Evolutionary conservation across 2,888 invertebrate genomes (phyloP), one percentile per base, ranked within the genome.

Genomic region (Drosophila quinaria): DNA sequence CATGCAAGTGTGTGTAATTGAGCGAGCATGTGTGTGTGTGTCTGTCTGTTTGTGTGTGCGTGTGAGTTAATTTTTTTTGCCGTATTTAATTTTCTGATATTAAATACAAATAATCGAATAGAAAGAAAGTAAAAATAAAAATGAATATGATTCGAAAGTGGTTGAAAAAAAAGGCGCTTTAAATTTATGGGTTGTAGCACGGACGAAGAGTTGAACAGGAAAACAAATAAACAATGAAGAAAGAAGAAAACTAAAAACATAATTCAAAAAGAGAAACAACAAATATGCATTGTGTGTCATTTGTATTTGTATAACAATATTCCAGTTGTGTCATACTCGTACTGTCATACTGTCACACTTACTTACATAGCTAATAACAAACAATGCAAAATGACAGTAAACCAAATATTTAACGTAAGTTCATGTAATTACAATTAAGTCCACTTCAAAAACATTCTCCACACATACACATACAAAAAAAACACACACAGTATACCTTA

Each of bases 21-120:
- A 15, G 44, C 17, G 56, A 17, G 46, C 29, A 33, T 17, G 37
- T 13, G 35, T n/a, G 51, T 33, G 11, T 46, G 15, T 10, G 41
- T 15, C 22, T 0, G 39, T 11, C 39, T 19, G 56, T n/a, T 47
- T n/a, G 47, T n/a, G 46, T 39, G 29, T 29, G 29, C 33, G 41
- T 17, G 37, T 11, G 2, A 41, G 29, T 35, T 42, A 5, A 55
- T 58, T 60, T 52, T 60, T 52, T 51, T 61, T 74, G 70, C 70
- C 81, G 75, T 73, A 66, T 70, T 73, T 62, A 74, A 89, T 87
- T 88, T 17, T 81, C 79, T 85, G 85, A 73, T 73, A 49, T 84
- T 71, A 55, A 84, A 74, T 70, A 52, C 60, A 79, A 71, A 80
- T 86, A 87, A 79, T 66, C 78, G 54, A 80, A 87, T 71, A 70